These are phyloP conservation scores for Ageneiosus marmoratus DNA, from an alignment of 2,113 vertebrate species.

Conservation along the genomic window DNA sequence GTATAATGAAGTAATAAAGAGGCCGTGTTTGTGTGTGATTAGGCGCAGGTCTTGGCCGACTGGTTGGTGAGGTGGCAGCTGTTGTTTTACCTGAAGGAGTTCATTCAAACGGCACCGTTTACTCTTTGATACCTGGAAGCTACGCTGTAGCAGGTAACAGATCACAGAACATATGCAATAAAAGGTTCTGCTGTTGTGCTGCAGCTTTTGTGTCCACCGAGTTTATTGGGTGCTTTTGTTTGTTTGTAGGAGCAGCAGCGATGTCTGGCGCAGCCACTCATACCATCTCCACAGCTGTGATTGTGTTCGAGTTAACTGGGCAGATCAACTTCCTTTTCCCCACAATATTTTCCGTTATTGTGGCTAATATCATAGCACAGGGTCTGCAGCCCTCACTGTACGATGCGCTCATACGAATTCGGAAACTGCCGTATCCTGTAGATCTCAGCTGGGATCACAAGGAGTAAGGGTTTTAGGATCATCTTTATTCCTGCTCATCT, in stretches of 20 bases:
- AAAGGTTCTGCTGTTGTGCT: neutral
- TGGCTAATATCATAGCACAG: conserved; percentile 93
- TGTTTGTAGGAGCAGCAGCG: conserved; percentile 83
- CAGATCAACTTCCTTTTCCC: conserved; percentile 95
- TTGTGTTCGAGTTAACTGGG: conserved; percentile 94
- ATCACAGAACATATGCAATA: neutral
- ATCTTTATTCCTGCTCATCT: neutral
- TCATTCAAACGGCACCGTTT: conserved; percentile 84
- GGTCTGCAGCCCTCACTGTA: conserved; percentile 95
- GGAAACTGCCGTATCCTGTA: conserved; percentile 93
- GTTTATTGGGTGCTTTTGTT: neutral
- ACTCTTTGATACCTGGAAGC: conserved; percentile 90
- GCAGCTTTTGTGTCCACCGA: neutral
- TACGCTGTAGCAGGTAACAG: conserved; percentile 93
- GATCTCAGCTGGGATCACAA: conserved; percentile 91
- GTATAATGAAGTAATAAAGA: no score
- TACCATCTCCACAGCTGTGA: conserved; percentile 92
- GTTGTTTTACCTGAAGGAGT: conserved; percentile 96
- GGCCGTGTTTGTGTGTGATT: conserved; percentile 8
- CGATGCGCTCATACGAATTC: conserved; percentile 96
- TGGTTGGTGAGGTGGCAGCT: conserved; percentile 95
- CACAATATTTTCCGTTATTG: conserved; percentile 92
- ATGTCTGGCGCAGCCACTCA: conserved; percentile 93
- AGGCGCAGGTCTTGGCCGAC: conserved; percentile 94
- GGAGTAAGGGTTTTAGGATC: conserved; percentile 76